Percentiles rank a stretch among this genome's conserved stretches.
Conservation (phyloP, 2,888 invertebrate genomes). For the Oegoconia quadripuncta region DNA sequence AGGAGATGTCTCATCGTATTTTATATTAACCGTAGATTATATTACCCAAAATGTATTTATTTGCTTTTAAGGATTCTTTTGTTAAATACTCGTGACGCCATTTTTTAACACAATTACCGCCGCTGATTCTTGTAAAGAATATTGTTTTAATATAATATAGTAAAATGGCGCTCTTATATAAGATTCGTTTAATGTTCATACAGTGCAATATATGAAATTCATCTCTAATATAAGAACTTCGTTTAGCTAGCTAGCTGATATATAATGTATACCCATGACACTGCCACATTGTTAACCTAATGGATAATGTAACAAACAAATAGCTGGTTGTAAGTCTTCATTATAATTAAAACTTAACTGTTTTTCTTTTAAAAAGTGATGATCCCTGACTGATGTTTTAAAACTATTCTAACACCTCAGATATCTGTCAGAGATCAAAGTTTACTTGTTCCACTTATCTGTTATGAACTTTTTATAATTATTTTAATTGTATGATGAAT, state of each 20-base stretch:
- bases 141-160: not conserved
- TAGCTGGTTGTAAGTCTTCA: too few relatives aligned
- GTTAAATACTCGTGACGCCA: not conserved
- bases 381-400: too few relatives aligned
- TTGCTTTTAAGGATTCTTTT: slow-evolving; percentile 3
- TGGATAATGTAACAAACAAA: too few relatives aligned
- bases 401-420: too few relatives aligned
- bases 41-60: slow-evolving; percentile 4
- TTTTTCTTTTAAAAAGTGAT: too few relatives aligned
- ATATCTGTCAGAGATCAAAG: too few relatives aligned
- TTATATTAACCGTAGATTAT: slow-evolving; percentile 11
- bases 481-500: too few relatives aligned
- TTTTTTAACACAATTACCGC: not conserved
- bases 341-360: too few relatives aligned
- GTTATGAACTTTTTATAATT: too few relatives aligned
- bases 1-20: slow-evolving; percentile 13
- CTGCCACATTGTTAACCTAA: not conserved
- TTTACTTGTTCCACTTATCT: too few relatives aligned
- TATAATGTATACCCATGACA: slow-evolving; percentile 1
- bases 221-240: not conserved
- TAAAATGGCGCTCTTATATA: not conserved
- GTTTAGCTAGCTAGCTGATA: not conserved
- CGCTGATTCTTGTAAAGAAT: not conserved
- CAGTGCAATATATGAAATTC: not conserved
- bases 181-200: not conserved